Evolutionary conservation across 2,113 vertebrate species (phyloP), one percentile per base, ranked within the genome.

Genomic region (Dolichallabes microphthalmus): DNA sequence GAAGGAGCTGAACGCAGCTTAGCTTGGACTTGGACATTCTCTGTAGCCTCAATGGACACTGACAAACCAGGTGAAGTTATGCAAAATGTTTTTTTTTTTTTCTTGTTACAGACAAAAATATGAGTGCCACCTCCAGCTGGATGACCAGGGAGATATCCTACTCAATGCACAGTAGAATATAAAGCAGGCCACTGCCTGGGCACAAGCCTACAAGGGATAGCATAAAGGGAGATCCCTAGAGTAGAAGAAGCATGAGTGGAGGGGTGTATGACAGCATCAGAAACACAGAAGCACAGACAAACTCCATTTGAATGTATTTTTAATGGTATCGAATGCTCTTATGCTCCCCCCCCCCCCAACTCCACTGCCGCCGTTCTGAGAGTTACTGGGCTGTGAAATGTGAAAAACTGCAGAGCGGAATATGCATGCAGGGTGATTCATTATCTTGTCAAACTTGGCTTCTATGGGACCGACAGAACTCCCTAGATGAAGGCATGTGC

Each of bases 321-420:
- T 82, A 80, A 85, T 84, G 87, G 58, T 86, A 85, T 66, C 60
- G 60, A 79, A 78, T 60, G 30, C 71, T 74, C 81, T 77, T 53
- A 32, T 55, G 68, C 71, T n/a, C 63, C 17, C 55, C 52, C 73
- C 58, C 39, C 71, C 69, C 71, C 58, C n/a, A n/a, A 77, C n/a
- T 57, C 78, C 71, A 68, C 68, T 53, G 30, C 77, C 69, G 50
- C 84, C 86, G 88, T 83, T 87, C 86, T 74, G 32, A 92, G 91
- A 92, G 88, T 91, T 91, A 93, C 91, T 92, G 90, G 92, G 90
- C 91, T 91, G 92, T 93, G 91, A 94, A 94, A 94, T 94, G 91
- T 91, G 90, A 93, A 93, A 93, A 92, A 93, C 92, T 91, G 92
- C 92, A 90, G 86, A 73, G 66, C 81, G 68, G 85, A 85, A 88